Evolutionary conservation across 1,140 invertebrate species (phyloP).

Genomic region (Ips nitidus): DNA sequence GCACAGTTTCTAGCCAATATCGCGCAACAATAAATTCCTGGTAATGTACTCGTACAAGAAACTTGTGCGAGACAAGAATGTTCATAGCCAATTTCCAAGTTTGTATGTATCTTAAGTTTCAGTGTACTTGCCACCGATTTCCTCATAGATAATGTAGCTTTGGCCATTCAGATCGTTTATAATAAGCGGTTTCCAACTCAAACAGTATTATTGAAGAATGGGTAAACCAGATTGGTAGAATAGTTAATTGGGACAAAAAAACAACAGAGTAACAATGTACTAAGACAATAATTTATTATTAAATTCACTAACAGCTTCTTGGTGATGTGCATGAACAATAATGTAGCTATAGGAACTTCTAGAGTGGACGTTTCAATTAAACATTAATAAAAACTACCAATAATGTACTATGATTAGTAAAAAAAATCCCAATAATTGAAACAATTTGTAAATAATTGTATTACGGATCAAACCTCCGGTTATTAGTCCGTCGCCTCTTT

Average conservation of each 20-base stretch:
- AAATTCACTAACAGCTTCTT: too few species aligned
- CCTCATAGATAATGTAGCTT: not conserved
- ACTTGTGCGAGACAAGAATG: not conserved
- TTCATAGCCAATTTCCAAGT: not conserved
- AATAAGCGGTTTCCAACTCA: not conserved
- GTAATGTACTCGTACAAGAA: not conserved
- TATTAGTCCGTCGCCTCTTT: constrained; percentile 35
- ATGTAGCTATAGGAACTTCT: too few species aligned
- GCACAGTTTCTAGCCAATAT: not conserved
- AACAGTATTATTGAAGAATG: not conserved
- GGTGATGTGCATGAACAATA: too few species aligned
- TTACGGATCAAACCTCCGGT: constrained; percentile 44
- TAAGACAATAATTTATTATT: too few species aligned
- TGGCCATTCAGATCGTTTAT: not conserved
- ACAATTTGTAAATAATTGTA: too few species aligned
- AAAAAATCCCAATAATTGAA: too few species aligned
- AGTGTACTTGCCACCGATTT: not conserved
- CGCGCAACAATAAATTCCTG: not conserved
- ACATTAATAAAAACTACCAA: too few species aligned
- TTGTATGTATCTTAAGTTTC: not conserved
- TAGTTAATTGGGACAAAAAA: not conserved
- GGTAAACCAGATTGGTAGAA: not conserved
- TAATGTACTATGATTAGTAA: too few species aligned
- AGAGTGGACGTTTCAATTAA: too few species aligned
- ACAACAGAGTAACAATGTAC: not conserved